Evolutionary conservation across 2,113 vertebrate genomes (phyloP), one percentile per base, ranked within the genome.

Genomic region (Ptilorrhoa leucosticta): DNA sequence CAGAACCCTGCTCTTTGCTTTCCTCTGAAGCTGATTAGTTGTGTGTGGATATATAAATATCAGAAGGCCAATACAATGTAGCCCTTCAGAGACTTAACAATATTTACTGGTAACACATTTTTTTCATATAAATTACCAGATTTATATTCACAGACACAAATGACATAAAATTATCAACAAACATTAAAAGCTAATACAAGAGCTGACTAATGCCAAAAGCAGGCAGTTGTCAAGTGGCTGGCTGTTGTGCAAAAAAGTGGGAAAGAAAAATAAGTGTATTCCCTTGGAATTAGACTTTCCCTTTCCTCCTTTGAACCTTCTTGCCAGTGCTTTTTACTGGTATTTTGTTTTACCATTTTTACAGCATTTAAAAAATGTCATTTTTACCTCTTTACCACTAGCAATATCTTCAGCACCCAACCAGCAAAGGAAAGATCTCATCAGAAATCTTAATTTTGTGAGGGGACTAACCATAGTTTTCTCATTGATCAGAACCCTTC

Each of bases 61-160:
- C 83, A 93, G 94, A 79, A 87, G 60, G 93, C 81, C 73, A 87
- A 83, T 40, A 65, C 84, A 76, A 83, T 39, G 80, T n/a, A 93
- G 85, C 65, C 92, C 66, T 90, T 93, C 75, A 93, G 87, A 87
- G 80, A 76, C 20, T 83, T 79, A 44, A 68, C 66, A 91, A 53
- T 94, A 94, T 94, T 96, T 97, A 94, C 68, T 64, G 44, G 48
- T 39, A 94, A 87, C 87, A 90, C 53, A 11, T 87, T 92, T 93
- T 86, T 90, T 85, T 78, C 50, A 37, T 83, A 72, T 75, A 94
- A 97, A 93, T 87, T 89, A 73, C 47, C 89, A 90, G 90, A 91
- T 94, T 93, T 86, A 82, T 80, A 96, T 75, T 90, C 90, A 96
- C 75, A 92, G 88, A 83, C 57, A 96, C 72, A 91, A 93, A 95